These are phyloP conservation scores for Eciton burchellii DNA, from an alignment of 1,140 invertebrate species.

Conservation along the genomic window DNA sequence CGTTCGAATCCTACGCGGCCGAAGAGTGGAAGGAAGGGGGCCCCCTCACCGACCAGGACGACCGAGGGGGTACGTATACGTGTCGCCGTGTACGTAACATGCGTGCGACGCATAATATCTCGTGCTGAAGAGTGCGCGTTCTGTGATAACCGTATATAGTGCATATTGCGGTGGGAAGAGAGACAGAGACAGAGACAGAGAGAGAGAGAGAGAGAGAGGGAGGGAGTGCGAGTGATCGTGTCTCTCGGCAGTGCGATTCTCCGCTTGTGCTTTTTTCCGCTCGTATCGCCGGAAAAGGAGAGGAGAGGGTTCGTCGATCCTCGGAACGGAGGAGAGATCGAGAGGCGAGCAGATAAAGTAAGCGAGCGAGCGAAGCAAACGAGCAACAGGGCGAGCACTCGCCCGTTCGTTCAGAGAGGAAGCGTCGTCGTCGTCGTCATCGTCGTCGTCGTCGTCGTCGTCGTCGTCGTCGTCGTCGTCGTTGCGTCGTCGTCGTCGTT, in stretches of 20 bases:
- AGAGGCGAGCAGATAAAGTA: not conserved
- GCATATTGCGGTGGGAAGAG: constrained; percentile 15
- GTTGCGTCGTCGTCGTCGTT: too few relatives aligned
- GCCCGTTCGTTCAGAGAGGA: constrained; percentile 27
- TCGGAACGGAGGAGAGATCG: constrained; percentile 33
- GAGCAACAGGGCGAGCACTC: not conserved
- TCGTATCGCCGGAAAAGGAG: constrained; percentile 11
- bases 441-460: too few relatives aligned
- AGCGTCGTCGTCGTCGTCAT: too few relatives aligned
- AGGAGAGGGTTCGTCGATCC: constrained; percentile 24
- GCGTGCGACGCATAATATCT: not conserved
- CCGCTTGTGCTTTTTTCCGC: constrained; percentile 4
- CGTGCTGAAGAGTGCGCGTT: constrained; percentile 43
- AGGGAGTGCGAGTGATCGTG: constrained; percentile 13
- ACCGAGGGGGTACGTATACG: not conserved
- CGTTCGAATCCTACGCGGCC: constrained; percentile 58
- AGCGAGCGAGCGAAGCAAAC: too few relatives aligned
- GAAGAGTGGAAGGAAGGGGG: not conserved
- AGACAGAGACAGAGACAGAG: not conserved
- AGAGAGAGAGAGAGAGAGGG: constrained; percentile 1
- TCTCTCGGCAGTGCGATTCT: not conserved
- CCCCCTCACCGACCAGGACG: not conserved
- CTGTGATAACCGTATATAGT: constrained; percentile 63
- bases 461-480: too few relatives aligned
- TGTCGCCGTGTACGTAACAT: too few relatives aligned